Percentiles rank a stretch among this genome's conserved stretches.
Evolutionary conservation across 2,797 vertebrate genomes (phyloP).

Genomic region (Pangasius krempfi): DNA sequence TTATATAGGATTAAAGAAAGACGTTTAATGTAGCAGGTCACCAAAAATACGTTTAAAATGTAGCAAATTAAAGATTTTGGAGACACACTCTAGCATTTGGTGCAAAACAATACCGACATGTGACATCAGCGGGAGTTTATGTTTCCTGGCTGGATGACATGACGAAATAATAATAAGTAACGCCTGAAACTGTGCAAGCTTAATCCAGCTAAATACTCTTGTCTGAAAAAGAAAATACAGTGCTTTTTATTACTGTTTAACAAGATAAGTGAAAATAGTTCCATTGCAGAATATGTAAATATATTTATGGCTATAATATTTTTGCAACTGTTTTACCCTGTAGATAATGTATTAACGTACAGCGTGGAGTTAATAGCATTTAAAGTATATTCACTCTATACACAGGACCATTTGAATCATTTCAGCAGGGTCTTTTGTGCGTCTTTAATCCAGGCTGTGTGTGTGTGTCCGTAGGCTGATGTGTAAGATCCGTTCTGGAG

Average conservation of each 20-base stretch:
- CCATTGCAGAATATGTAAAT: neutral
- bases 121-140: neutral
- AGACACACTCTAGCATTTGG: neutral
- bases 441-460: neutral
- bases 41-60: neutral
- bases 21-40: neutral
- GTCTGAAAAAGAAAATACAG: neutral
- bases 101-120: no score
- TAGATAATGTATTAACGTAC: neutral
- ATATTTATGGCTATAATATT: no score
- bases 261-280: neutral
- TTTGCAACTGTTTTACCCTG: neutral
- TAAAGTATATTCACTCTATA: neutral
- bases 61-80: neutral
- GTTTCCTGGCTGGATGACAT: neutral
- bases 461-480: slow-evolving; percentile 73
- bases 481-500: slow-evolving; percentile 80
- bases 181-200: neutral
- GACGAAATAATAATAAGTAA: neutral
- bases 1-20: neutral
- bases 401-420: neutral
- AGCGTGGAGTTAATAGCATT: neutral
- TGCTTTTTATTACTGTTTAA: neutral
- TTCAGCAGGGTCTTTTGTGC: neutral
- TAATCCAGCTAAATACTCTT: neutral